phyloP scores from a whole-genome alignment of 2,113 vertebrate species.

The Abramis brama region DNA sequence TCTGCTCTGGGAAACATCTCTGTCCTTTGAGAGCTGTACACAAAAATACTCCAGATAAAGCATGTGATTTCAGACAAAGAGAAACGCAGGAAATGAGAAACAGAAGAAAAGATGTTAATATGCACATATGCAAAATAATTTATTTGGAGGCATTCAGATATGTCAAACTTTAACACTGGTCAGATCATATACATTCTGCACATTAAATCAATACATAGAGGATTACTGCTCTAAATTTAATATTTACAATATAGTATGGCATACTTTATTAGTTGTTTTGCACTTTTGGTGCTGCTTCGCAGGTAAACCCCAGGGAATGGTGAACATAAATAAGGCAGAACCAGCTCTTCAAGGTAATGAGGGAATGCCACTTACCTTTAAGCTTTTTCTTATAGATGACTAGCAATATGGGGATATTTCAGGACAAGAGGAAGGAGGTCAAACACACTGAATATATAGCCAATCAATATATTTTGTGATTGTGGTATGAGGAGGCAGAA shows the following conservation, averaged over 20 bases:
- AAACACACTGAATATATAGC: conserved; percentile 29
- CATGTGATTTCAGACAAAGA: conserved; percentile 63
- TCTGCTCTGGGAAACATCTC: conserved; percentile 67
- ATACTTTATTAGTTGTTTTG: conserved; percentile 47
- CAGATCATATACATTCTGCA: neutral
- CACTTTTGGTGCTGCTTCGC: conserved; percentile 52
- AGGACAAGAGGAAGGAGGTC: conserved; percentile 20
- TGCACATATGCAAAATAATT: conserved; percentile 26
- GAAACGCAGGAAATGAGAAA: conserved; percentile 11
- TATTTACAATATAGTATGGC: neutral
- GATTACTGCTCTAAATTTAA: neutral
- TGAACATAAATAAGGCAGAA: conserved; percentile 54
- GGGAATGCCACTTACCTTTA: conserved; percentile 71
- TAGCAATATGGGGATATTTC: conserved; percentile 51
- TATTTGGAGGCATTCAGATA: conserved; percentile 68
- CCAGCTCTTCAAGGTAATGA: conserved; percentile 56
- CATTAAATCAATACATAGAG: neutral
- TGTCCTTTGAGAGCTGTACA: conserved; percentile 65
- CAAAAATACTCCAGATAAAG: conserved; percentile 69
- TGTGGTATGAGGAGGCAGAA: conserved; percentile 13
- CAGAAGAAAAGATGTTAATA: conserved; percentile 28
- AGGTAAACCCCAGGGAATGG: conserved; percentile 45
- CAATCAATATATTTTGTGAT: conserved; percentile 39
- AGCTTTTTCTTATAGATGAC: conserved; percentile 64
- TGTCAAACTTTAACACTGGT: conserved; percentile 50